phyloP scores from a whole-genome alignment of 2,888 invertebrate species.

The Caenorhabditis zanzibari region DNA sequence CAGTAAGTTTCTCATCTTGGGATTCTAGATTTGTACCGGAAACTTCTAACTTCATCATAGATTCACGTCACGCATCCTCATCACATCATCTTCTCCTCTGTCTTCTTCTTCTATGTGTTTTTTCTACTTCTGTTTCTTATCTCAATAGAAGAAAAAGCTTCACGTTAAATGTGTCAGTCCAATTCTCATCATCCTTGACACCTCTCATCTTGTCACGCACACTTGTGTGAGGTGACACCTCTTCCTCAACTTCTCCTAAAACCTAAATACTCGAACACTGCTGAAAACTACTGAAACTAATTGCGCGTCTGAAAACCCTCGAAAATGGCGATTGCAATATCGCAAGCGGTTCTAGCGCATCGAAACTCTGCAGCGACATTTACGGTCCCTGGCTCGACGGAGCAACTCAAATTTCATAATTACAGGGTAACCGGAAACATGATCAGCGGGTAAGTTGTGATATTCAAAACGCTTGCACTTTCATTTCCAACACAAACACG shows the following conservation, averaged over 20 bases:
- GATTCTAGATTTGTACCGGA: slow-evolving; percentile 20
- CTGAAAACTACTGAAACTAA: slow-evolving; percentile 26
- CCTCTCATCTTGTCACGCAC: slow-evolving; percentile 59
- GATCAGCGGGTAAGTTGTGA: slow-evolving; percentile 81
- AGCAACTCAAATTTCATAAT: slow-evolving; percentile 76
- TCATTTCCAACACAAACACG: not conserved
- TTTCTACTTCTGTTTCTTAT: slow-evolving; percentile 36
- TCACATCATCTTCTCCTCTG: slow-evolving; percentile 43
- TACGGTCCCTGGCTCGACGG: slow-evolving; percentile 67
- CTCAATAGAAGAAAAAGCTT: slow-evolving; percentile 43
- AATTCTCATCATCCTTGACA: slow-evolving; percentile 66
- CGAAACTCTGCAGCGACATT: slow-evolving; percentile 70
- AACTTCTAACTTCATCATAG: slow-evolving; percentile 52
- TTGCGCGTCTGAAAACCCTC: slow-evolving; percentile 11
- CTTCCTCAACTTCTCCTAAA: slow-evolving; percentile 22
- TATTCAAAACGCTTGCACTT: slow-evolving; percentile 19
- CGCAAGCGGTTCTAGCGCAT: slow-evolving; percentile 76
- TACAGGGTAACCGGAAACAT: slow-evolving; percentile 83
- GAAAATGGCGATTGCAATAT: slow-evolving; percentile 77
- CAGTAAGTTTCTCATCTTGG: slow-evolving; percentile 69
- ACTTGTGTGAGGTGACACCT: slow-evolving; percentile 42
- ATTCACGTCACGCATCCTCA: slow-evolving; percentile 54
- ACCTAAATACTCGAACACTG: slow-evolving; percentile 30
- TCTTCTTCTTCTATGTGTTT: slow-evolving; percentile 23
- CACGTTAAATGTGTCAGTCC: slow-evolving; percentile 64